phyloP scores from a whole-genome alignment of 64 coral and sea anemone species.

The Pocillopora verrucosa region DNA sequence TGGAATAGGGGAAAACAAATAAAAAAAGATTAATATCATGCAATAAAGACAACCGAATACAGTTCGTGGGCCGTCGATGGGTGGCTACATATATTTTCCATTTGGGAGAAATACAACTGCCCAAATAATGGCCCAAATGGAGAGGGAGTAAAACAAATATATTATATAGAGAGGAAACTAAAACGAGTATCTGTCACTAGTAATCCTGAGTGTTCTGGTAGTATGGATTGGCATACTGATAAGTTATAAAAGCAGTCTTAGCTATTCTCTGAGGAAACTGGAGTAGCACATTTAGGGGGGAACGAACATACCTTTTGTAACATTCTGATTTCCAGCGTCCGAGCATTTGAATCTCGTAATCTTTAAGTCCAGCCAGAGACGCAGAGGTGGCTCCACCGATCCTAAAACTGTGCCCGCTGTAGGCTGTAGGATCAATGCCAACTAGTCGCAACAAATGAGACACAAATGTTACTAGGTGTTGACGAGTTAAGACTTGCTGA shows the following conservation, averaged over 20 bases:
- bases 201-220: neutral
- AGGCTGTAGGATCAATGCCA: neutral
- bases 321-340: constrained; percentile 29
- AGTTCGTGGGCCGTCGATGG: too few relatives aligned
- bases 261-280: neutral
- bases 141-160: too few relatives aligned
- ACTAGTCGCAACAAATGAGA: neutral
- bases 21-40: too few relatives aligned
- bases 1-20: too few relatives aligned
- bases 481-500: neutral
- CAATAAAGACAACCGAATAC: too few relatives aligned
- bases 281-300: neutral
- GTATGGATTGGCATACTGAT: constrained; percentile 6
- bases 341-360: constrained; percentile 25
- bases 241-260: neutral
- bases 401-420: constrained; percentile 24
- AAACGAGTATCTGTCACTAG: neutral
- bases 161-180: too few relatives aligned
- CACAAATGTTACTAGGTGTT: neutral
- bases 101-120: too few relatives aligned
- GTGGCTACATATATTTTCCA: too few relatives aligned
- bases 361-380: neutral
- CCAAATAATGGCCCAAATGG: too few relatives aligned
- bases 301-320: constrained; percentile 18
- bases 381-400: constrained; percentile 39